A percentile compares a stretch with the other conserved stretches of the same genome.
phyloP scores from a whole-genome alignment of 2,113 vertebrate genomes.

The Thymallus thymallus region DNA sequence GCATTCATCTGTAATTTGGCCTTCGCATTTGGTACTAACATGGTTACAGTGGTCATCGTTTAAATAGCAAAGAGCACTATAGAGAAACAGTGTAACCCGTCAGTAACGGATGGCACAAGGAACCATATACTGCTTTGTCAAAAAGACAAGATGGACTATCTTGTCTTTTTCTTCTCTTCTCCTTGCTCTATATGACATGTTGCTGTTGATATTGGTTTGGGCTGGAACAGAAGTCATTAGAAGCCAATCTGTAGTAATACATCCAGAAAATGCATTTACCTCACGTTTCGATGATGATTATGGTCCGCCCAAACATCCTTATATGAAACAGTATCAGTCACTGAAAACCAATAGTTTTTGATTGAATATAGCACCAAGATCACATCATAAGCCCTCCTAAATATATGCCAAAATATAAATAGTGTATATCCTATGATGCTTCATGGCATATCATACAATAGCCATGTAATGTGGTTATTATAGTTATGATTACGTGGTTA shows the following conservation, averaged over 20 bases:
- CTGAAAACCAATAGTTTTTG: not conserved
- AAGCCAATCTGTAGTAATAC: not conserved
- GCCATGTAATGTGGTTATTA: not conserved
- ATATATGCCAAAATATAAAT: too few relatives aligned
- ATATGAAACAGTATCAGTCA: not conserved
- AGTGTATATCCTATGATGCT: not conserved
- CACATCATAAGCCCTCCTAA: too few relatives aligned
- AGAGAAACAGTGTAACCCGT: slow-evolving; percentile 55
- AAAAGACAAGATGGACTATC: slow-evolving; percentile 70
- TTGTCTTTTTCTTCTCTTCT: slow-evolving; percentile 67
- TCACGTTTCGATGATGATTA: not conserved
- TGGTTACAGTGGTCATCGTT: slow-evolving; percentile 15
- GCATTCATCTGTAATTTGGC: slow-evolving; percentile 14
- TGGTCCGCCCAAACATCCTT: not conserved
- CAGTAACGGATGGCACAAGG: slow-evolving; percentile 60
- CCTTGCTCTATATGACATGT: slow-evolving; percentile 58
- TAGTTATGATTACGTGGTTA: not conserved
- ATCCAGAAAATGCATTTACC: slow-evolving; percentile 14
- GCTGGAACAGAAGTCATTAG: slow-evolving; percentile 13
- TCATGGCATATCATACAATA: not conserved
- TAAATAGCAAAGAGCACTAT: slow-evolving; percentile 10
- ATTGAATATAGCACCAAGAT: too few relatives aligned
- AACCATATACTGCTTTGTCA: slow-evolving; percentile 63
- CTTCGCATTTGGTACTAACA: slow-evolving; percentile 21
- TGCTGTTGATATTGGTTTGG: slow-evolving; percentile 53